A percentile compares a stretch with the other conserved stretches of the same genome.
These are phyloP conservation scores for Mus spicilegus DNA, from an alignment of 2,113 vertebrate species.

Conservation along the genomic window DNA sequence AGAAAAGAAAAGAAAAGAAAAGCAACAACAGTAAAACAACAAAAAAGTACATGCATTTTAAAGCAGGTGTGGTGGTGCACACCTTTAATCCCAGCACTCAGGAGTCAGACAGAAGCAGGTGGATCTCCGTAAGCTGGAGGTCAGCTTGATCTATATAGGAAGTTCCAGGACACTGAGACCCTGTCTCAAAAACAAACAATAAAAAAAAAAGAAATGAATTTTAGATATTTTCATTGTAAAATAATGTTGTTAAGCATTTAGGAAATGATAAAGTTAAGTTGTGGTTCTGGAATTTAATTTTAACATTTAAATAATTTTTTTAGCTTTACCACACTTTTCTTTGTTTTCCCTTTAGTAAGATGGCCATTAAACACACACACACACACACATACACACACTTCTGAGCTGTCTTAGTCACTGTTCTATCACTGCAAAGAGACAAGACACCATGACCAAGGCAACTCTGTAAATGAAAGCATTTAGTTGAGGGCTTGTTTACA, in stretches of 20 bases:
- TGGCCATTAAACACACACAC: not conserved
- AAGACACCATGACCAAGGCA: not conserved
- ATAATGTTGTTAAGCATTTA: not conserved
- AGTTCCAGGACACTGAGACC: not conserved
- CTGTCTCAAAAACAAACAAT: not conserved
- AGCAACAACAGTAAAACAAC: not conserved
- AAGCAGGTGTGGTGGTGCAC: not conserved
- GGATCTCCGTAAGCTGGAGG: not conserved
- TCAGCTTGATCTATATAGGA: not conserved
- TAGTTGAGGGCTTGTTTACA: not conserved
- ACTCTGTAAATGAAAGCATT: not conserved
- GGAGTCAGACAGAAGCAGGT: not conserved
- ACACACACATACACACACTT: not conserved
- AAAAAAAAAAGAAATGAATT: not conserved
- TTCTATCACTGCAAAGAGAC: not conserved
- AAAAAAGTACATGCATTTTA: not conserved
- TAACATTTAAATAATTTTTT: not conserved
- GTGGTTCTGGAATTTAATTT: not conserved
- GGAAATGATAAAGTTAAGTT: not conserved
- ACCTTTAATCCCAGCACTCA: not conserved
- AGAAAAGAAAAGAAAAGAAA: not conserved
- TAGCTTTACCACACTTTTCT: not conserved
- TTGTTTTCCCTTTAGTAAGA: not conserved
- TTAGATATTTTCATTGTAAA: constrained; percentile 35
- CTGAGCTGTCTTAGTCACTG: not conserved